Percentiles rank a stretch among this genome's conserved stretches.
Evolutionary conservation across 2,888 invertebrate species (phyloP).

Genomic region (Cordylochernes scorpioides): DNA sequence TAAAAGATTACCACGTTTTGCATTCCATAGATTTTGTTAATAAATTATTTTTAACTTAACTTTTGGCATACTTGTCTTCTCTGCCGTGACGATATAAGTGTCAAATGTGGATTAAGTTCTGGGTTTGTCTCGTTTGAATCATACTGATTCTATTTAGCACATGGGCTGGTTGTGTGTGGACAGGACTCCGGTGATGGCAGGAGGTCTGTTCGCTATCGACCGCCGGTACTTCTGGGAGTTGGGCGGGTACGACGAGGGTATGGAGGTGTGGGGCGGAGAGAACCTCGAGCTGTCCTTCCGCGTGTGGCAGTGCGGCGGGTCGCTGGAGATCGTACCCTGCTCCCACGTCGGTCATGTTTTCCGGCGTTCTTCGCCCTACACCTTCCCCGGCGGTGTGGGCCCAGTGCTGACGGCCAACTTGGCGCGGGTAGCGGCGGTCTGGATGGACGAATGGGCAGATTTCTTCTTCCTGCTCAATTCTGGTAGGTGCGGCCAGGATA

Average conservation of each 20-base stretch:
- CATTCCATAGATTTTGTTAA: too few relatives aligned
- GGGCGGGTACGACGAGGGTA: slow-evolving; percentile 38
- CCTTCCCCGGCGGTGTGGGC: slow-evolving; percentile 58
- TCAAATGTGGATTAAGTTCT: too few relatives aligned
- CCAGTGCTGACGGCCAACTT: slow-evolving; percentile 68
- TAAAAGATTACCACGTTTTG: too few relatives aligned
- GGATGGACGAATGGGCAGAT: slow-evolving; percentile 93
- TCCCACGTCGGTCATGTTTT: slow-evolving; percentile 82
- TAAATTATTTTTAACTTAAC: too few relatives aligned
- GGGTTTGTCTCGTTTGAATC: too few relatives aligned
- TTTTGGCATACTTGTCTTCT: too few relatives aligned
- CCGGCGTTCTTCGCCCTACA: slow-evolving; percentile 72
- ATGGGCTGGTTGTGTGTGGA: too few relatives aligned
- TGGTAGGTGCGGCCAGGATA: slow-evolving; percentile 15
- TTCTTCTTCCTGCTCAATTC: slow-evolving; percentile 67
- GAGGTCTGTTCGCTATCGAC: slow-evolving; percentile 70
- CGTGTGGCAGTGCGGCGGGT: slow-evolving; percentile 79
- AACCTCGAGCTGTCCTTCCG: slow-evolving; percentile 89
- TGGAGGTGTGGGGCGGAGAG: slow-evolving; percentile 90
- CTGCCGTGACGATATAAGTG: too few relatives aligned
- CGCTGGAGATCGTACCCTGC: slow-evolving; percentile 67
- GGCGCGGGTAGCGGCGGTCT: slow-evolving; percentile 72
- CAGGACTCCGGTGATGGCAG: slow-evolving; percentile 69
- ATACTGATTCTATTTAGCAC: too few relatives aligned
- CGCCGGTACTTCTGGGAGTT: slow-evolving; percentile 57